Conservation (phyloP, 2,888 invertebrate genomes). For the Pseudococcus viburni region DNA sequence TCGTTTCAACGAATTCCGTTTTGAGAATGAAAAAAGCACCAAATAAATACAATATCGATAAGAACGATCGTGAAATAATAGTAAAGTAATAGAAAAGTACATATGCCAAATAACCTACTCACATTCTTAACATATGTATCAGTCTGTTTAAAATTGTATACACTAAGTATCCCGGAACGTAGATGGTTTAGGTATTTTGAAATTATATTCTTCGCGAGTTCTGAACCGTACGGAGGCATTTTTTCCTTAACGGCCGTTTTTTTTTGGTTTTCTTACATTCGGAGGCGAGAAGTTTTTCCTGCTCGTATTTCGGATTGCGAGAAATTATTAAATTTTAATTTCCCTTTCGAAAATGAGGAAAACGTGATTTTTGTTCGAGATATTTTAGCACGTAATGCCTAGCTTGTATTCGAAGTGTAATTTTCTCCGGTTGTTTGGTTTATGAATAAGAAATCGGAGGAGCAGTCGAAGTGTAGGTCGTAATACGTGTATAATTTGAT, state of each 20-base stretch:
- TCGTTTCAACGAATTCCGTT: too few species aligned
- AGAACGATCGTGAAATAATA: neutral
- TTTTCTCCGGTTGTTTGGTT: too few species aligned
- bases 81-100: neutral
- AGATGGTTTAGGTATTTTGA: neutral
- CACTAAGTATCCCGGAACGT: neutral
- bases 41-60: neutral
- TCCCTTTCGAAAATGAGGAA: neutral
- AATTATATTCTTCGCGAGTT: neutral
- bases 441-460: too few species aligned
- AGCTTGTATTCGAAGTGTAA: neutral
- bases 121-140: neutral
- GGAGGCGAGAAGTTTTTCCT: neutral
- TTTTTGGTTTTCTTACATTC: neutral
- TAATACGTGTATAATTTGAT: too few species aligned
- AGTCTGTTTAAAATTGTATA: neutral
- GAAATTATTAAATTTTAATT: constrained; percentile 25
- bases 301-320: neutral
- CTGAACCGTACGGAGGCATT: neutral
- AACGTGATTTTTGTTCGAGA: constrained; percentile 12
- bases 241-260: neutral
- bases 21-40: too few species aligned
- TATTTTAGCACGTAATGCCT: neutral
- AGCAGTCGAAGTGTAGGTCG: too few species aligned
- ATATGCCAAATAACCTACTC: neutral